These are phyloP conservation scores for Tetragnatha montana DNA, from an alignment of 2,888 invertebrate genomes.

Conservation along the genomic window DNA sequence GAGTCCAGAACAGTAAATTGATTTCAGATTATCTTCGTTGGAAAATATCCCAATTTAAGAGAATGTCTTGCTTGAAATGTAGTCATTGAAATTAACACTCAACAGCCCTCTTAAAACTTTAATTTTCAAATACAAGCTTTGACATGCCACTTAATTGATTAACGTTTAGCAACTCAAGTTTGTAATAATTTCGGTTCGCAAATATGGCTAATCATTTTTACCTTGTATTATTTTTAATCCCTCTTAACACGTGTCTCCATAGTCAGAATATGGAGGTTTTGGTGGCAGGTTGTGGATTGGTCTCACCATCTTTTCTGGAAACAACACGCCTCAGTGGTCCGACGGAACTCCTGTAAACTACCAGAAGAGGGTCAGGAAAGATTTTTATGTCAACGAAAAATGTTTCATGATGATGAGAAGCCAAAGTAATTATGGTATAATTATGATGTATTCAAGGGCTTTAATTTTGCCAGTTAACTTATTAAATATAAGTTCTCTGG, in stretches of 20 bases:
- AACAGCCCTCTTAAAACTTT: too few species aligned
- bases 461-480: not conserved
- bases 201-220: too few species aligned
- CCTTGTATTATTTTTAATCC: too few species aligned
- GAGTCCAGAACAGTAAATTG: too few species aligned
- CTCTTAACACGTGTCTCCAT: not conserved
- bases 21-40: too few species aligned
- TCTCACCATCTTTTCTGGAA: constrained; percentile 34
- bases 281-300: constrained; percentile 62
- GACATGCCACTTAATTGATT: too few species aligned
- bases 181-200: not conserved
- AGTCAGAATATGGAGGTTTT: constrained; percentile 25
- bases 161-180: too few species aligned
- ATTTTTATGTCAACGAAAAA: constrained; percentile 56
- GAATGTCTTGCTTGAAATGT: too few species aligned
- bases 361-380: constrained; percentile 41
- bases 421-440: constrained; percentile 31
- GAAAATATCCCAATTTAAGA: too few species aligned
- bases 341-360: constrained; percentile 49
- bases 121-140: too few species aligned
- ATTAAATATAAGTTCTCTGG: not conserved
- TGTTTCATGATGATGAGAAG: constrained; percentile 47
- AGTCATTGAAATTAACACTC: not conserved
- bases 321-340: constrained; percentile 49
- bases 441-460: not conserved